These are phyloP conservation scores for Halichoeres trimaculatus DNA, from an alignment of 2,113 vertebrate species.

Conservation along the genomic window DNA sequence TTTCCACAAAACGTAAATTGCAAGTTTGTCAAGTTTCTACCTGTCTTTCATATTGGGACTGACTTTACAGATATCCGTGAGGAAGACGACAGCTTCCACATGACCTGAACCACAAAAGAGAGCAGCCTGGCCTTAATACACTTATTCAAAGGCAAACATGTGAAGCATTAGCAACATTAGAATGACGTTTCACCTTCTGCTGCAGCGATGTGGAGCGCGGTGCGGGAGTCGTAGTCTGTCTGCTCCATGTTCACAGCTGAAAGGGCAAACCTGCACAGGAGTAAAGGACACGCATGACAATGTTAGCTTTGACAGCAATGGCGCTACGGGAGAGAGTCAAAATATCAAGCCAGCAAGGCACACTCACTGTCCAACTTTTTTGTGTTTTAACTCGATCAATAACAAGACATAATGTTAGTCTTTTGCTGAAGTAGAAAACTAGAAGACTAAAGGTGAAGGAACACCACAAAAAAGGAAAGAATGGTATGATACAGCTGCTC, in stretches of 20 bases:
- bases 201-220: slow-evolving; percentile 88
- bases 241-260: slow-evolving; percentile 90
- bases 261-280: slow-evolving; percentile 84
- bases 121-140: neutral
- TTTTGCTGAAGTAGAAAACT: neutral
- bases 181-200: slow-evolving; percentile 84
- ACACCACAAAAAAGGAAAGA: neutral
- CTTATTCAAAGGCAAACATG: slow-evolving; percentile 1
- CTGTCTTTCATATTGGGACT: slow-evolving; percentile 88
- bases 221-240: slow-evolving; percentile 89
- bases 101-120: slow-evolving; percentile 80
- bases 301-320: slow-evolving; percentile 17
- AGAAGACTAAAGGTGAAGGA: neutral
- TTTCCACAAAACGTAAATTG: neutral
- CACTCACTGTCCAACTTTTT: too few relatives aligned
- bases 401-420: neutral
- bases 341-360: neutral
- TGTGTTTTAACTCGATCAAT: neutral
- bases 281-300: neutral
- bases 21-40: slow-evolving; percentile 58
- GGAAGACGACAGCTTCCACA: slow-evolving; percentile 85
- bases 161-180: slow-evolving; percentile 13
- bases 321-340: neutral
- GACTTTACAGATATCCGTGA: slow-evolving; percentile 88
- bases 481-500: neutral